Conservation (phyloP, 2,888 invertebrate genomes). For the Lissonota sp. region DNA sequence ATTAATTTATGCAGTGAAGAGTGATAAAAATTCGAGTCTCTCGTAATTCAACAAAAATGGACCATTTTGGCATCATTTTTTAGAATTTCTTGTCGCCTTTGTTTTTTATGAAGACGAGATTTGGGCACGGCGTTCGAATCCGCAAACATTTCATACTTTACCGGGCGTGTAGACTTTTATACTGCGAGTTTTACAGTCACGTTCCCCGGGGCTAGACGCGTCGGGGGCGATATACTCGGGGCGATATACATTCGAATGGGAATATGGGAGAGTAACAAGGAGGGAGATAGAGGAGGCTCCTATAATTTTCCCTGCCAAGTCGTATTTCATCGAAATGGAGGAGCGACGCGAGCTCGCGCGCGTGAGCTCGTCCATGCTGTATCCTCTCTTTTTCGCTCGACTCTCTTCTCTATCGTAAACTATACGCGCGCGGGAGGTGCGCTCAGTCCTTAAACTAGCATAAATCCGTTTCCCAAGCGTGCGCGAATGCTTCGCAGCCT, state of each 20-base stretch:
- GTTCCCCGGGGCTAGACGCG: slow-evolving; percentile 48
- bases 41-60: too few relatives aligned
- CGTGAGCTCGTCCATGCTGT: slow-evolving; percentile 52
- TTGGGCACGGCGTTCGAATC: too few relatives aligned
- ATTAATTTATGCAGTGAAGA: too few relatives aligned
- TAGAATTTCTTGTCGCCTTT: too few relatives aligned
- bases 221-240: slow-evolving; percentile 41
- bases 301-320: slow-evolving; percentile 67
- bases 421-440: slow-evolving; percentile 64
- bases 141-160: too few relatives aligned
- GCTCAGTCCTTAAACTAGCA: slow-evolving; percentile 73
- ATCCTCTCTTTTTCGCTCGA: slow-evolving; percentile 2
- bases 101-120: too few relatives aligned
- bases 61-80: too few relatives aligned
- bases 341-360: slow-evolving; percentile 61
- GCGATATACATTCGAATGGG: slow-evolving; percentile 8
- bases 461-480: slow-evolving; percentile 72
- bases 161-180: slow-evolving; percentile 1
- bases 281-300: slow-evolving; percentile 48
- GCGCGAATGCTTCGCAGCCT: slow-evolving; percentile 37
- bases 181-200: slow-evolving; percentile 58
- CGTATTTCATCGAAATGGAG: slow-evolving; percentile 73
- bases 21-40: too few relatives aligned
- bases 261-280: slow-evolving; percentile 3
- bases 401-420: slow-evolving; percentile 70